A percentile compares a stretch with the other conserved stretches of the same genome.
Evolutionary conservation across 2,888 invertebrate genomes (phyloP).

Genomic region (Cheilosia variabilis): DNA sequence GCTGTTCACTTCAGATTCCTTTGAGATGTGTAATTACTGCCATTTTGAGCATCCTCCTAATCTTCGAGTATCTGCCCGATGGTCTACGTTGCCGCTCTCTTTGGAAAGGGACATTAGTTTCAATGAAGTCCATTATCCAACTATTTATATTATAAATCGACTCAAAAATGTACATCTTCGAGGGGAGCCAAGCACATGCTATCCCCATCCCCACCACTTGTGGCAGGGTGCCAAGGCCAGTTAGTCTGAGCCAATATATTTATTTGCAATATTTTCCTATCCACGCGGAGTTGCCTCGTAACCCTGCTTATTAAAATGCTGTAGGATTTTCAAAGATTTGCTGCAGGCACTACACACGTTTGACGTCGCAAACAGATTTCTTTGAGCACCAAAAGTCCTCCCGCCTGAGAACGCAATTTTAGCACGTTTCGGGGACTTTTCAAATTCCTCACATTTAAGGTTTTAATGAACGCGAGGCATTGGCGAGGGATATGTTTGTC

Average conservation of each 20-base stretch:
- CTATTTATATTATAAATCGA: neutral
- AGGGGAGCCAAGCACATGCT: no score
- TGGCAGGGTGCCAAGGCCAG: no score
- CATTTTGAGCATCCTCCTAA: neutral
- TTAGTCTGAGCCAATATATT: no score
- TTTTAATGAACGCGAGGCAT: conserved; percentile 5
- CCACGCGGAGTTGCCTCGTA: no score
- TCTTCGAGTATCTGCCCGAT: no score
- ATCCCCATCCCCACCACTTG: no score
- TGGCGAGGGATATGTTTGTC: neutral
- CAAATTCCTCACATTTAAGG: conserved; percentile 12
- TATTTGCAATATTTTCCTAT: no score
- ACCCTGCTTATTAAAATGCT: no score
- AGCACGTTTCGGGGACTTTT: neutral
- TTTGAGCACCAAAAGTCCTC: neutral
- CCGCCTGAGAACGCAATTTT: conserved; percentile 6
- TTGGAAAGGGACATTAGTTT: neutral
- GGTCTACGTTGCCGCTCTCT: neutral
- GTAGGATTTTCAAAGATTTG: conserved; percentile 9
- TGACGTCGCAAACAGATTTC: conserved; percentile 3
- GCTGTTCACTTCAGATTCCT: conserved; percentile 19
- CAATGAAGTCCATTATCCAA: conserved; percentile 17
- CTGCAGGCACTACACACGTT: neutral
- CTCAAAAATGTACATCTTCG: neutral
- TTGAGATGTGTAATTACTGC: conserved; percentile 26